Percentiles rank a stretch among this genome's conserved stretches.
Conservation (phyloP, 2,888 invertebrate genomes). For the Invenusta paracnida region DNA sequence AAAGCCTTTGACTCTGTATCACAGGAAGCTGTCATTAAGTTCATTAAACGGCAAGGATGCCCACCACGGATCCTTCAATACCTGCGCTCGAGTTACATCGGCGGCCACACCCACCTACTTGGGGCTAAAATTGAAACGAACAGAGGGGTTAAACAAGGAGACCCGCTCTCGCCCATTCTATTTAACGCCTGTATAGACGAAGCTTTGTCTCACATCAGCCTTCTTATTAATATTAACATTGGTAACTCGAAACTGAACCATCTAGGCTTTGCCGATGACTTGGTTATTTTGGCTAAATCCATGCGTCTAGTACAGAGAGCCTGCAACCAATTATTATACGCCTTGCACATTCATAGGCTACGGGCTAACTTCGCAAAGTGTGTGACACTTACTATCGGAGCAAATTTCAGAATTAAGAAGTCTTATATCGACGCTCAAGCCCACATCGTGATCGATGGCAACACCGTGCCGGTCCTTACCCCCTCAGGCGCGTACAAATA, state of each 20-base stretch:
- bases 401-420: background rate
- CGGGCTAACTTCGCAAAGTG: slow-evolving; percentile 17
- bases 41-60: background rate
- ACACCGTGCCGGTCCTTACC: background rate
- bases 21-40: background rate
- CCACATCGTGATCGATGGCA: background rate
- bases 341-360: background rate
- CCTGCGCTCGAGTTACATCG: background rate
- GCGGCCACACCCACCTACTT: background rate
- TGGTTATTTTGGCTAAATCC: background rate
- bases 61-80: background rate
- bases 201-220: background rate
- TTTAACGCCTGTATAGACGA: background rate
- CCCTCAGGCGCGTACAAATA: background rate
- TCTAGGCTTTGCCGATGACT: slow-evolving; percentile 1
- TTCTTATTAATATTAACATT: background rate
- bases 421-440: background rate
- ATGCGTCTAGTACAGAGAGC: background rate
- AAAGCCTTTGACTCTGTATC: background rate
- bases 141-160: slow-evolving; percentile 27
- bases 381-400: background rate
- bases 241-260: background rate
- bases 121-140: background rate
- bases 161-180: background rate
- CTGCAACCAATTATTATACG: background rate